These are phyloP conservation scores for Ammodytes marinus DNA, from an alignment of 2,113 vertebrate species.

Conservation along the genomic window DNA sequence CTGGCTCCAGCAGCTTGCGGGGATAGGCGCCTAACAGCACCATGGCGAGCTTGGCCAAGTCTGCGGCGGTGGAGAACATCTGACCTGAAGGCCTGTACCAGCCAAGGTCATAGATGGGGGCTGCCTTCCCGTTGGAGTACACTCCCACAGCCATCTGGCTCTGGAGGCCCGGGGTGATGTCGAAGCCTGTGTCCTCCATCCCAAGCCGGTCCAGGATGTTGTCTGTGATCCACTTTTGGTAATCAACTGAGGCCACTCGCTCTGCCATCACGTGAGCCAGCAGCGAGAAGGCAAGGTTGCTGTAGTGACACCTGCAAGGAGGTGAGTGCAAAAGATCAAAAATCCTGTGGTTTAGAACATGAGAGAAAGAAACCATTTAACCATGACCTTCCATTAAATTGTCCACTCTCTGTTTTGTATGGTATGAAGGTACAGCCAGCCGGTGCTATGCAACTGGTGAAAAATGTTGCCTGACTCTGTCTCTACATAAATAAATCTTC, in stretches of 20 bases:
- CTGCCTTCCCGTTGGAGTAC: slow-evolving; percentile 87
- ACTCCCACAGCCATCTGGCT: slow-evolving; percentile 90
- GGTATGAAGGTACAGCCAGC: too few relatives aligned
- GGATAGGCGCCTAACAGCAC: slow-evolving; percentile 88
- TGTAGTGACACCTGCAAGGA: slow-evolving; percentile 92
- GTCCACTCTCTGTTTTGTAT: too few relatives aligned
- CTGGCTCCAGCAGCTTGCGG: slow-evolving; percentile 85
- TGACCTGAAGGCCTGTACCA: slow-evolving; percentile 96
- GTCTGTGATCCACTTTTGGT: slow-evolving; percentile 91
- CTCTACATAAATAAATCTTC: too few relatives aligned
- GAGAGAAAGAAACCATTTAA: neutral
- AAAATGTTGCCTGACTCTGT: too few relatives aligned
- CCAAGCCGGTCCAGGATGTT: slow-evolving; percentile 91
- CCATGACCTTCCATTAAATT: too few relatives aligned
- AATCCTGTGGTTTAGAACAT: neutral
- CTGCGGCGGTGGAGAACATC: slow-evolving; percentile 93
- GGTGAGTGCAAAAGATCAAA: neutral
- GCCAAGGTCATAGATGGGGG: slow-evolving; percentile 93
- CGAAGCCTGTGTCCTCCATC: slow-evolving; percentile 93
- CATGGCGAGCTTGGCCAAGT: slow-evolving; percentile 93
- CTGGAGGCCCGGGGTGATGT: slow-evolving; percentile 85
- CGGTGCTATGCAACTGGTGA: too few relatives aligned
- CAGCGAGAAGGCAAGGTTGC: slow-evolving; percentile 94
- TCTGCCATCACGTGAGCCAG: slow-evolving; percentile 91
- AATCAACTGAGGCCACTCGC: slow-evolving; percentile 84